Evolutionary conservation across 2,888 invertebrate genomes (phyloP).

Genomic region (Drosophila fungiperda): DNA sequence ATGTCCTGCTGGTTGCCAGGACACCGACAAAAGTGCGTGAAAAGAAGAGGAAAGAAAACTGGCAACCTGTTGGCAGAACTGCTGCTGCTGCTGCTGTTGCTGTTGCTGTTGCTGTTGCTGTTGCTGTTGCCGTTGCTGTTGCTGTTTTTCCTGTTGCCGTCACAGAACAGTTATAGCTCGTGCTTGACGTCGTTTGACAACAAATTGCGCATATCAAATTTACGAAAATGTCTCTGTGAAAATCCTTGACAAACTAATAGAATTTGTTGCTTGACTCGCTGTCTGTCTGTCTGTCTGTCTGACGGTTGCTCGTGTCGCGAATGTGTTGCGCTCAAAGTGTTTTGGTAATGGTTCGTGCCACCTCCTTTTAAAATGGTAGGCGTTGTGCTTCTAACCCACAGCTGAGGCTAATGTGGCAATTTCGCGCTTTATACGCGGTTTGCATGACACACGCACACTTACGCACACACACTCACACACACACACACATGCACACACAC

Average conservation of each 20-base stretch:
- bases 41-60: slow-evolving; percentile 8
- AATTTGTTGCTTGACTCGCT: slow-evolving; percentile 66
- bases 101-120: slow-evolving; percentile 40
- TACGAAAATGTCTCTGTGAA: slow-evolving; percentile 71
- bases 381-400: slow-evolving; percentile 46
- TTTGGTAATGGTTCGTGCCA: slow-evolving; percentile 64
- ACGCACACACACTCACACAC: slow-evolving; percentile 25
- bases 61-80: slow-evolving; percentile 55
- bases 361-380: slow-evolving; percentile 57
- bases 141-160: not conserved
- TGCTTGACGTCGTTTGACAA: slow-evolving; percentile 64
- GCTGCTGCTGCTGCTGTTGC: slow-evolving; percentile 8
- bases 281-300: slow-evolving; percentile 21
- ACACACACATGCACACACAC: not conserved
- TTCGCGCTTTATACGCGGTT: slow-evolving; percentile 74
- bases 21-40: slow-evolving; percentile 60
- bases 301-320: slow-evolving; percentile 7
- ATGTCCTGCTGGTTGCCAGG: slow-evolving; percentile 29
- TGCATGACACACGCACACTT: slow-evolving; percentile 61
- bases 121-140: not conserved
- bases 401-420: slow-evolving; percentile 65
- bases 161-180: slow-evolving; percentile 46
- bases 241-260: slow-evolving; percentile 73
- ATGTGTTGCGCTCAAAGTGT: slow-evolving; percentile 66
- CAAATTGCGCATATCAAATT: slow-evolving; percentile 81